Evolutionary conservation across 1,140 invertebrate genomes (phyloP), one percentile per base, ranked within the genome.

Genomic region (Hesperophylax magnus): DNA sequence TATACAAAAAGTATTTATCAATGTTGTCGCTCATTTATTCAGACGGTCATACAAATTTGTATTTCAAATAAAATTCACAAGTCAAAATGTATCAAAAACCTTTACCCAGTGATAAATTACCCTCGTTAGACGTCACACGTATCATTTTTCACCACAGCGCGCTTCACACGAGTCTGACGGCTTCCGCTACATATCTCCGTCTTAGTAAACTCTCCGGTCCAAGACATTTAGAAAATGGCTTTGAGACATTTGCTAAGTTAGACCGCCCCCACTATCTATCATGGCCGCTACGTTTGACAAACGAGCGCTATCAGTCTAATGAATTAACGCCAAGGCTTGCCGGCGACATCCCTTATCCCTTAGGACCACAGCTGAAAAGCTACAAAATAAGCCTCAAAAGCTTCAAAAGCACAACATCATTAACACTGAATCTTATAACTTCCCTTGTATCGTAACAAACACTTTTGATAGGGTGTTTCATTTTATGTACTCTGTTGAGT

Each of bases 281-380:
- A 76, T 34, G 31, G 27, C 54, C 72, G 54, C 72, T 34, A 58
- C 54, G 72, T 76, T 60, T 78, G 77, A 78, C 77, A 78, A 78
- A 78, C 77, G 77, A 78, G 60, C 63, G 22, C 63, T 65, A 78
- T 78, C 77, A 78, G 63, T 58, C 63, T 78, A 78, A 78, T 78
- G 77, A 78, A 78, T 78, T 78, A 78, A 78, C 77, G 67, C 77
- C 63, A 56, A n/a, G 63, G 65, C 77, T 67, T 67, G 63, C 65
- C 47, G 77, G 53, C 47, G 77, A 78, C 77, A 71, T 71, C 76
- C 54, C 72, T 67, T 78, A 69, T 69, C 27, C 60, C 63, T 63
- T 27, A 22, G 56, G 34, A 24, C 69, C 69, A 3, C 69, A 24
- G 31, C 9, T 17, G 34, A 34, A 72, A 54, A 72, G 69, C 69